These are phyloP conservation scores for Pyrrhia umbra DNA, from an alignment of 2,888 invertebrate genomes.

Conservation along the genomic window DNA sequence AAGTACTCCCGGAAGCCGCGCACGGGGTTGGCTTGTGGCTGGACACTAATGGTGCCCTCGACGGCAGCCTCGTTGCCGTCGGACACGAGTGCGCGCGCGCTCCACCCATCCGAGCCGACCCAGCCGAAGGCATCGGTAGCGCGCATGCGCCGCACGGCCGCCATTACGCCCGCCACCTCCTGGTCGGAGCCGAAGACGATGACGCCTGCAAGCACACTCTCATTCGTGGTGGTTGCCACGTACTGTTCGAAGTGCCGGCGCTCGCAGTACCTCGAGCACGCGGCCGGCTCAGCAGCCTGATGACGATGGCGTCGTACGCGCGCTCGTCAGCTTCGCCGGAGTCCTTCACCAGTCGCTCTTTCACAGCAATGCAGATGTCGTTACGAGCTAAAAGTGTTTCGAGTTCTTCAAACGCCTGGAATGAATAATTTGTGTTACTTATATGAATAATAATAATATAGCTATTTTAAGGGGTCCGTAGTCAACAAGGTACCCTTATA, in stretches of 20 bases:
- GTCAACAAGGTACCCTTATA: too few species aligned
- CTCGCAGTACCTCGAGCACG: constrained; percentile 93
- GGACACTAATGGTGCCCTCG: constrained; percentile 95
- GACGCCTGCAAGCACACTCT: constrained; percentile 92
- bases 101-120: constrained; percentile 99
- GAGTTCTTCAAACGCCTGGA: constrained; percentile 97
- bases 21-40: constrained; percentile 97
- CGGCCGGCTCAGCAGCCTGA: constrained; percentile 94
- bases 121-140: constrained; percentile 97
- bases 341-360: constrained; percentile 98
- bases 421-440: too few species aligned
- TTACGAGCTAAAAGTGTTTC: constrained; percentile 95
- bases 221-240: constrained; percentile 91
- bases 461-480: too few species aligned
- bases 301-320: constrained; percentile 96
- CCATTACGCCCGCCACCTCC: constrained; percentile 98
- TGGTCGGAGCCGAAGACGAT: constrained; percentile 99
- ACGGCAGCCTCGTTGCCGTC: constrained; percentile 96
- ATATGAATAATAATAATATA: too few species aligned
- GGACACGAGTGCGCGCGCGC: constrained; percentile 95
- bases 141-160: constrained; percentile 95
- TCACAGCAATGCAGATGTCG: constrained; percentile 97
- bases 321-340: constrained; percentile 97
- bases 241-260: constrained; percentile 64
- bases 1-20: constrained; percentile 96